These are phyloP conservation scores for Pteropus rufus DNA, from an alignment of 2,797 vertebrate species.

Conservation along the genomic window DNA sequence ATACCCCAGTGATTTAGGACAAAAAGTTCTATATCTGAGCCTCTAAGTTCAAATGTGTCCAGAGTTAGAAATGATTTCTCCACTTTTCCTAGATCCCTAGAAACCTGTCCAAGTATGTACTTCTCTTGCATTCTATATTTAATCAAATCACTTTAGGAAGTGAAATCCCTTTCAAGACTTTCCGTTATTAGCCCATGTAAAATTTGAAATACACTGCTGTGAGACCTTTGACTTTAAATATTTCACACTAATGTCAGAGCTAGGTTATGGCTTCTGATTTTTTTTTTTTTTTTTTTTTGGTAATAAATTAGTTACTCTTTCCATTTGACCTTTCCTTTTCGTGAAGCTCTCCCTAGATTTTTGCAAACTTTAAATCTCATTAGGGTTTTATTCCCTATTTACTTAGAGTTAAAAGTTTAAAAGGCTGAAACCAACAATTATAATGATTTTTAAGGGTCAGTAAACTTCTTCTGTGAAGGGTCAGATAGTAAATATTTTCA, in stretches of 20 bases:
- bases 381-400: background rate
- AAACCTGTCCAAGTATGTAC: background rate
- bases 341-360: background rate
- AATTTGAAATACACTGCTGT: background rate
- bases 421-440: constrained; percentile 6
- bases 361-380: constrained; percentile 2
- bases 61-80: background rate
- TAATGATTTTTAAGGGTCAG: background rate
- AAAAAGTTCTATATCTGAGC: background rate
- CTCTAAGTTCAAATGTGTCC: background rate
- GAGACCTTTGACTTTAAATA: background rate
- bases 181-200: background rate
- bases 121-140: background rate
- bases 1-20: background rate
- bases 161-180: background rate
- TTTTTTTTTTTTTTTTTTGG: background rate
- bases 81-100: background rate
- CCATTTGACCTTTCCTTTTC: background rate
- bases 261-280: background rate
- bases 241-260: background rate
- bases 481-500: constrained; percentile 13
- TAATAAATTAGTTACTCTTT: background rate
- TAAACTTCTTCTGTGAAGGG: background rate
- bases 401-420: background rate
- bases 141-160: background rate